Evolutionary conservation across 64 coral and sea anemone genomes (phyloP), one percentile per base, ranked within the genome.

Genomic region (Actinia equina): DNA sequence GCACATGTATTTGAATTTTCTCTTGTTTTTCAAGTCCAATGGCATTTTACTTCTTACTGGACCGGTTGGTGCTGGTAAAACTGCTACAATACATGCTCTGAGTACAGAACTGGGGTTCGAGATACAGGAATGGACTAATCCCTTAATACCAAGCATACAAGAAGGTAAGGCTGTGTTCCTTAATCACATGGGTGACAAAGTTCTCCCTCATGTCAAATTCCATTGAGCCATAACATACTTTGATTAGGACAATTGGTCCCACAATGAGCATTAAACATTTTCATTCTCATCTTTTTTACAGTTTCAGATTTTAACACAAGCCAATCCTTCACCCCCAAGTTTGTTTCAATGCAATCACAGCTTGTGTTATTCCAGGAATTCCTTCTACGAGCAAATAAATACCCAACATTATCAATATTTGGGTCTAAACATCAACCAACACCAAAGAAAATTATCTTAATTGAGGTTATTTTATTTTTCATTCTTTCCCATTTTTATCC

Each of bases 71-170:
- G 90, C 88, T 79, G 97, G 97, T 5, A 99, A 99, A 67, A 99
- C 97, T 67, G 90, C 97, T 58, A 99, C 97, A 82, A 18, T 99
- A 11, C 71, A 90, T 87, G 88, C 94, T 16, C 71, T 99, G 51
- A 88, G 90, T 15, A 89, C 54, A 88, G 97, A 99, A 82, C 86
- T 93, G 82, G 90, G 88, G 15, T 89, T 99, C 63, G 90, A 95
- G 59, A 86, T 99, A 57, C 97, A 99, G 52, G 97, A 99, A 87
- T 99, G 97, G 97, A 86, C 95, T 19, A 99, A 95, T 82, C 93
- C 97, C 56, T 61, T 94, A 4, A 82, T 85, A 67, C 67, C 54
- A 59, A 56, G 37, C 22, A 37, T 53, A 27, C 67, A 60, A 43
- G 87, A 98, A 87, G 89, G 95, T 98, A 82, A 81, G 65, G 58